Base-by-base conservation (phyloP, 2,113 vertebrate genomes). In the Semnornis frantzii region DNA sequence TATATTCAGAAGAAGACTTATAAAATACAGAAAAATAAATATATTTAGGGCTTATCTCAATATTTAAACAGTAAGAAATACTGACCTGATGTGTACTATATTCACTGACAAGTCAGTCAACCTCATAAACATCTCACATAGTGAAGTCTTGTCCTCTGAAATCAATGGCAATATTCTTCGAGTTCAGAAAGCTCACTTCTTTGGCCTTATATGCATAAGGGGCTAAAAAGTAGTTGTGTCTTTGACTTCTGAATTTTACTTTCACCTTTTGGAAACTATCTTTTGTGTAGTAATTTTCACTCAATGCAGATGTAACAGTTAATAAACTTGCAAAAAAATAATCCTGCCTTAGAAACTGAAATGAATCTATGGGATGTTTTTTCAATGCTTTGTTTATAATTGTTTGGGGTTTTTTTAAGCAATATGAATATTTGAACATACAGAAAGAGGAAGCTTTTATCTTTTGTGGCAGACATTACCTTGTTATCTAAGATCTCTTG, bases 181-280 rank as follows among this genome's bases (percentile, higher is more conserved):
- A 33, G 12, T 15, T 74, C 31, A 82, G 65, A 83, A 59, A 14
- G 12, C 19, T 31, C 1, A 0, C 44, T 55, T 78, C 17, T 30
- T 28, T 23, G 77, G 24, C 1, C 0, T 31, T 6, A 23, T 39
- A 39, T 39, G 11, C 37, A 5, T 37, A 39, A 60, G 0, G 1
- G 12, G 6, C 8, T 62, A 80, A 65, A 87, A 7, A 1, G 13
- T 37, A 19, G 4, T 23, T 73, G 5, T 52, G 55, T 69, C 28
- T 60, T 59, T 33, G 59, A 52, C 25, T 58, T 72, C 74, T 69
- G 15, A 75, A 79, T 46, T 72, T 72, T 12, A 19, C 18, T 48
- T 4, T 5, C 9, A 6, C 12, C 19, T 64, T 89, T 42, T 54
- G 23, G 60, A 65, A 65, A 50, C 9, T 44, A 72, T n/a, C 15